A percentile compares a stretch with the other conserved stretches of the same genome.
Conservation (phyloP, 92 coral and sea anemone genomes). For the Pocillopora grandis region DNA sequence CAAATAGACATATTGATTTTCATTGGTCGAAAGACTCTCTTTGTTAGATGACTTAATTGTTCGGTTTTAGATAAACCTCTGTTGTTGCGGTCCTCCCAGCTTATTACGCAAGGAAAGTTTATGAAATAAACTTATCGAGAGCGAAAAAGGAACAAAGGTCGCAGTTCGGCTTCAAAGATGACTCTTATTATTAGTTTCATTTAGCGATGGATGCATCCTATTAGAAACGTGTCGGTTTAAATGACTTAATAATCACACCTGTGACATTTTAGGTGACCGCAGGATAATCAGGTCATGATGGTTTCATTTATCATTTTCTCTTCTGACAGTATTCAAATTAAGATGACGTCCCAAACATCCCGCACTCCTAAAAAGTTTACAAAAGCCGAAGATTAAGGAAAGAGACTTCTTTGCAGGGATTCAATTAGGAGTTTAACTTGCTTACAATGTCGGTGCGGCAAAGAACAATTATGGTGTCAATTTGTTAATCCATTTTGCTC, state of each 20-base stretch:
- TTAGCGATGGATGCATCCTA: neutral
- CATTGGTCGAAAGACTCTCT: constrained; percentile 33
- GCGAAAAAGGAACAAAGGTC: neutral
- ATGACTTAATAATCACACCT: constrained; percentile 11
- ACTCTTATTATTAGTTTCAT: neutral
- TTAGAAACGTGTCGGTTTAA: neutral
- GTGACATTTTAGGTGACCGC: neutral
- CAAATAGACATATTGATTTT: neutral
- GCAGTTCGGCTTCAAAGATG: constrained; percentile 4
- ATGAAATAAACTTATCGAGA: neutral
- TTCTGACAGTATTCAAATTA: constrained; percentile 15
- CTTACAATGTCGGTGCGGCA: neutral
- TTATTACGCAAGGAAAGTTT: constrained; percentile 13
- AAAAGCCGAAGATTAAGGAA: constrained; percentile 26
- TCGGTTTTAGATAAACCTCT: constrained; percentile 18
- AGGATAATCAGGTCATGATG: neutral
- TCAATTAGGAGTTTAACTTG: constrained; percentile 23
- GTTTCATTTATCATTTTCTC: constrained; percentile 9
- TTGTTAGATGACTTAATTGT: constrained; percentile 30
- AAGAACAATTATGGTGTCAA: neutral
- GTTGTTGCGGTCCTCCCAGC: constrained; percentile 6
- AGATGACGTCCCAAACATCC: constrained; percentile 5
- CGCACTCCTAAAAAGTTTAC: constrained; percentile 12
- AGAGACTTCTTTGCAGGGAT: neutral
- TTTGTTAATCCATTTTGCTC: constrained; percentile 4